Percentiles rank a stretch among this genome's conserved stretches.
Evolutionary conservation across 2,888 invertebrate species (phyloP).

Genomic region (Sturmia bella): DNA sequence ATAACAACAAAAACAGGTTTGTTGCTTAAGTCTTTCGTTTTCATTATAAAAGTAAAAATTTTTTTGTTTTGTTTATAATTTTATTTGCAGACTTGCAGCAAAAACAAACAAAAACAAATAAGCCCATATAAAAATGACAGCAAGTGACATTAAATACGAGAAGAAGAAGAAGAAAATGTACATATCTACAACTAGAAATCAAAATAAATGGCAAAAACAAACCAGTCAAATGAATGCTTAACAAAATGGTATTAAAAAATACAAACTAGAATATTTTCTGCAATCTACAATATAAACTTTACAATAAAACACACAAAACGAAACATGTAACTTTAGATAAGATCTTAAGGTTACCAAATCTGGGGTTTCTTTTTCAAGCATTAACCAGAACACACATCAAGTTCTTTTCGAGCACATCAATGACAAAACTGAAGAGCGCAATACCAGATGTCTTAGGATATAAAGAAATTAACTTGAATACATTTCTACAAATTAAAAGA

Average conservation of each 20-base stretch:
- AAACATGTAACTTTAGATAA: slow-evolving; percentile 35
- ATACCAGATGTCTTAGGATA: background rate
- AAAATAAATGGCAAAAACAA: slow-evolving; percentile 35
- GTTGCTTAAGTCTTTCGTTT: slow-evolving; percentile 69
- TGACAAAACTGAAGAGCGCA: slow-evolving; percentile 2
- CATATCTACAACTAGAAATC: slow-evolving; percentile 6
- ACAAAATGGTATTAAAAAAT: background rate
- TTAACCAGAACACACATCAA: slow-evolving; percentile 11
- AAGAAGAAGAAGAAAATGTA: slow-evolving; percentile 13
- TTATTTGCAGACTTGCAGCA: slow-evolving; percentile 48
- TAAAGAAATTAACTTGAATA: slow-evolving; percentile 27
- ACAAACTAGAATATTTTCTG: slow-evolving; percentile 18
- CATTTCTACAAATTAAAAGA: too few relatives aligned
- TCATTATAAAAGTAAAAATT: slow-evolving; percentile 36
- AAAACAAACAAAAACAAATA: slow-evolving; percentile 34
- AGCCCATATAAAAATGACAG: slow-evolving; percentile 62
- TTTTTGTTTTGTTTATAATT: slow-evolving; percentile 20
- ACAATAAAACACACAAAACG: background rate
- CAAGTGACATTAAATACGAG: slow-evolving; percentile 63
- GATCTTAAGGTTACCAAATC: slow-evolving; percentile 50
- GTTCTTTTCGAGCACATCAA: background rate
- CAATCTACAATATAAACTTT: background rate
- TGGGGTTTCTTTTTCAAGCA: slow-evolving; percentile 26
- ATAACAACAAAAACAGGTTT: slow-evolving; percentile 61
- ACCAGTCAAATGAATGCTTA: slow-evolving; percentile 33